Percentiles rank a stretch among this genome's conserved stretches.
Conservation (phyloP, 2,797 vertebrate species). For the Cyclopterus lumpus region DNA sequence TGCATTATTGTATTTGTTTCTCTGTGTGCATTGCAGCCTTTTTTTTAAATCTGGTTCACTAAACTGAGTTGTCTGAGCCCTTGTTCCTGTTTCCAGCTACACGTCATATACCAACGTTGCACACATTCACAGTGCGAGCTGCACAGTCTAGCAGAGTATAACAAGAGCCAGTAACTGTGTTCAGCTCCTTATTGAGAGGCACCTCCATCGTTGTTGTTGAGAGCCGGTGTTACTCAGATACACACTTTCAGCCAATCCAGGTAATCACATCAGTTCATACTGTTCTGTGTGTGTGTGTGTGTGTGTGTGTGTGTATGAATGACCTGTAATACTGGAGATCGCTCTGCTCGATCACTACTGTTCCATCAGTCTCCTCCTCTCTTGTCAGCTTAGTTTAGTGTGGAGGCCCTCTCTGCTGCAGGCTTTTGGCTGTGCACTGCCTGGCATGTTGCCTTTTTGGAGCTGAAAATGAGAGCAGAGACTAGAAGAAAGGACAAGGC, state of each 20-base stretch:
- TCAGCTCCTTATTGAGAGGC: conserved; percentile 19
- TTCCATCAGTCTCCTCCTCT: conserved; percentile 69
- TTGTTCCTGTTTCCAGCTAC: conserved; percentile 34
- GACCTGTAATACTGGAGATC: conserved; percentile 56
- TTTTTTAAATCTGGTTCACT: conserved; percentile 28
- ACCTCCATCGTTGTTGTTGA: conserved; percentile 10
- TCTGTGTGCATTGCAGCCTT: conserved; percentile 14
- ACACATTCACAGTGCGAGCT: conserved; percentile 25
- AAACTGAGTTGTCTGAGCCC: conserved; percentile 26
- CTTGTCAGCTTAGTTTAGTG: conserved; percentile 72
- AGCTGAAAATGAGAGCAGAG: conserved; percentile 47
- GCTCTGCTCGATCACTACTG: conserved; percentile 52
- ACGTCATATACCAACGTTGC: conserved; percentile 23
- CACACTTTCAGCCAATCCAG: conserved; percentile 50
- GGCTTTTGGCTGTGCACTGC: conserved; percentile 68
- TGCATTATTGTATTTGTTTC: neutral
- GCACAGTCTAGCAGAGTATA: conserved; percentile 14
- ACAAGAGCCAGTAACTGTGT: conserved; percentile 22
- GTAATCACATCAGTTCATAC: conserved; percentile 31
- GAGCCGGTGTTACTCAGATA: conserved; percentile 23
- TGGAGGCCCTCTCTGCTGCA: conserved; percentile 63
- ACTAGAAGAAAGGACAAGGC: conserved; percentile 49
- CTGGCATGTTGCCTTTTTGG: conserved; percentile 71
- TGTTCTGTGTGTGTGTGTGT: conserved; percentile 31
- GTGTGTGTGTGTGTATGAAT: conserved; percentile 48